Evolutionary conservation across 1,140 invertebrate genomes (phyloP).

Genomic region (Lasioglossum baleicum): DNA sequence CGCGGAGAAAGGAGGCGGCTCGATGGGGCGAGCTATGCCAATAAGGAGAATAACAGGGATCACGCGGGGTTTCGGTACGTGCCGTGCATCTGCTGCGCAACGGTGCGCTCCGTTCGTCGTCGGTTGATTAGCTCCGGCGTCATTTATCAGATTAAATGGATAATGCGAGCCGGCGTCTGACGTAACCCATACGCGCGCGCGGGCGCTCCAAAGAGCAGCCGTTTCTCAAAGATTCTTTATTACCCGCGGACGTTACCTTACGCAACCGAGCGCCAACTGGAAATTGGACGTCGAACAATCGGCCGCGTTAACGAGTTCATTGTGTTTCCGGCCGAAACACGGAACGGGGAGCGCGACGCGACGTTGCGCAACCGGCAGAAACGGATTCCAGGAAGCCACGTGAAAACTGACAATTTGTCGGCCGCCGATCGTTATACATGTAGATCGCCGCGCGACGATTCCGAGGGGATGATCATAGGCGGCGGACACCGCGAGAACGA

Average conservation of each 20-base stretch:
- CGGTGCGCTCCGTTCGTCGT: conserved; percentile 25
- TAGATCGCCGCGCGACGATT: not conserved
- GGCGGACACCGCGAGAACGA: too few relatives aligned
- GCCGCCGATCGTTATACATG: not conserved
- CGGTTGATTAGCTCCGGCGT: conserved; percentile 35
- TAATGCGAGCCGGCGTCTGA: conserved; percentile 27
- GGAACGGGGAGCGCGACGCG: too few relatives aligned
- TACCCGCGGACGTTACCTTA: conserved; percentile 1
- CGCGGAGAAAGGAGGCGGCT: conserved; percentile 14
- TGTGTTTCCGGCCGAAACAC: conserved; percentile 24
- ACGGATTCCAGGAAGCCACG: not conserved
- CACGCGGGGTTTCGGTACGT: conserved; percentile 38
- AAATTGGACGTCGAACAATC: conserved; percentile 23
- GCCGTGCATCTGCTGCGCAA: conserved; percentile 29
- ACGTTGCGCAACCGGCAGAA: not conserved
- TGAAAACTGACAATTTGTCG: not conserved
- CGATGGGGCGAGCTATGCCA: conserved; percentile 4
- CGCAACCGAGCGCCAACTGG: not conserved
- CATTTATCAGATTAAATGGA: conserved; percentile 48
- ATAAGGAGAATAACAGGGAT: conserved; percentile 27
- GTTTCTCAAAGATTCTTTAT: conserved; percentile 36
- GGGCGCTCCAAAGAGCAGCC: not conserved
- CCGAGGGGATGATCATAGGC: not conserved
- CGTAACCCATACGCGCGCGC: conserved; percentile 8
- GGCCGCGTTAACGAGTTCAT: conserved; percentile 30